These are phyloP conservation scores for Margaritifera margaritifera DNA, from an alignment of 2,888 invertebrate species.

Conservation along the genomic window DNA sequence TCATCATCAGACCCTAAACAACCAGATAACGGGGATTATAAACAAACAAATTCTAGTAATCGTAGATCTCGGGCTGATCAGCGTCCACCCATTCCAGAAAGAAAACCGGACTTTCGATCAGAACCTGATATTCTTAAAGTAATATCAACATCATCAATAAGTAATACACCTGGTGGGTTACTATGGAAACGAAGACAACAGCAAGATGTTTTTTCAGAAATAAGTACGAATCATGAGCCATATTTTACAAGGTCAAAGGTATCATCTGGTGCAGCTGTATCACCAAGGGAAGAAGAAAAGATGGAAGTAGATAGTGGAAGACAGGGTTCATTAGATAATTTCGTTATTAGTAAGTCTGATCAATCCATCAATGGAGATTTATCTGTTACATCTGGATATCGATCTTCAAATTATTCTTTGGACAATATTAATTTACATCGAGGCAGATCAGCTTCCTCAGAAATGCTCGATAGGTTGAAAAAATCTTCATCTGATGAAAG, in stretches of 20 bases:
- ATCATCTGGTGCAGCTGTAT: slow-evolving; percentile 6
- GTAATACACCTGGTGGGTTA: slow-evolving; percentile 49
- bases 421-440: slow-evolving; percentile 31
- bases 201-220: slow-evolving; percentile 31
- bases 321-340: too few species aligned
- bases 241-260: slow-evolving; percentile 21
- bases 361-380: slow-evolving; percentile 12
- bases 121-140: slow-evolving; percentile 35
- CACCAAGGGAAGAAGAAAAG: too few species aligned
- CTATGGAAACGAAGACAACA: slow-evolving; percentile 51
- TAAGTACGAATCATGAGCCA: slow-evolving; percentile 10
- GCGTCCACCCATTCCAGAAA: slow-evolving; percentile 31
- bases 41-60: not conserved
- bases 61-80: slow-evolving; percentile 35
- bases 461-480: slow-evolving; percentile 10
- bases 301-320: too few species aligned
- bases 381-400: slow-evolving; percentile 38
- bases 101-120: slow-evolving; percentile 28
- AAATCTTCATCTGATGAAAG: too few species aligned
- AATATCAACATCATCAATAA: slow-evolving; percentile 21
- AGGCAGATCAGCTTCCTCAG: slow-evolving; percentile 34
- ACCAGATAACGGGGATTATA: slow-evolving; percentile 7
- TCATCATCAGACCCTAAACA: slow-evolving; percentile 14
- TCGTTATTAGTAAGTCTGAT: too few species aligned
- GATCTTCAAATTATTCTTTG: slow-evolving; percentile 28